A percentile compares a stretch with the other conserved stretches of the same genome.
Evolutionary conservation across 2,113 vertebrate species (phyloP).

Genomic region (Lathamus discolor): DNA sequence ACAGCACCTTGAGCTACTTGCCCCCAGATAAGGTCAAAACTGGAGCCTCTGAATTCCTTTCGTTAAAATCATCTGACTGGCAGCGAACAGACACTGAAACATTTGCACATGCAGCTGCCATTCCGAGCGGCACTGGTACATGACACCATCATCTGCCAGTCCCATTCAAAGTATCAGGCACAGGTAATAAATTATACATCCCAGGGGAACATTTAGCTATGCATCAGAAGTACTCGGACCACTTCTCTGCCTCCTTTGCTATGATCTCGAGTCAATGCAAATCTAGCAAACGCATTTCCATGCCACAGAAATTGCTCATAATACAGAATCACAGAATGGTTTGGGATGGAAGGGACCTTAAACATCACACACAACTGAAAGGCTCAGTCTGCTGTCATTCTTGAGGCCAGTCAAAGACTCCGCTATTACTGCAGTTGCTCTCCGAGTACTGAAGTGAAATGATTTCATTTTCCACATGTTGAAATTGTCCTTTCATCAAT

Average conservation of each 20-base stretch:
- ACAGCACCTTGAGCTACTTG: neutral
- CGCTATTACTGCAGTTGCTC: neutral
- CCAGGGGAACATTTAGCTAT: neutral
- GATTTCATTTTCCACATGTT: neutral
- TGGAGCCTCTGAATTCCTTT: neutral
- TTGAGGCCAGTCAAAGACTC: neutral
- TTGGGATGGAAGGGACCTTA: neutral
- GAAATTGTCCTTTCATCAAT: neutral
- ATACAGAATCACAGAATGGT: neutral
- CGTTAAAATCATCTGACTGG: neutral
- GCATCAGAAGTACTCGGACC: neutral
- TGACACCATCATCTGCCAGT: neutral
- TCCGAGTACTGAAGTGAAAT: neutral
- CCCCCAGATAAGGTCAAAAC: neutral
- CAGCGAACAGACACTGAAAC: neutral
- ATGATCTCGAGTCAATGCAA: neutral
- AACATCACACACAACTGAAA: neutral
- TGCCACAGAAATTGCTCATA: rapidly evolving
- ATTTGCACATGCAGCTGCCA: neutral
- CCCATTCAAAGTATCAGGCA: neutral
- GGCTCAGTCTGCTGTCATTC: neutral
- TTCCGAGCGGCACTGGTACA: neutral
- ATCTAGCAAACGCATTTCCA: neutral
- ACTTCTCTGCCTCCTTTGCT: neutral
- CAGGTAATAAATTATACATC: neutral